Evolutionary conservation across 2,888 invertebrate genomes (phyloP), one percentile per base, ranked within the genome.

Genomic region (Epistrophe eligans): DNA sequence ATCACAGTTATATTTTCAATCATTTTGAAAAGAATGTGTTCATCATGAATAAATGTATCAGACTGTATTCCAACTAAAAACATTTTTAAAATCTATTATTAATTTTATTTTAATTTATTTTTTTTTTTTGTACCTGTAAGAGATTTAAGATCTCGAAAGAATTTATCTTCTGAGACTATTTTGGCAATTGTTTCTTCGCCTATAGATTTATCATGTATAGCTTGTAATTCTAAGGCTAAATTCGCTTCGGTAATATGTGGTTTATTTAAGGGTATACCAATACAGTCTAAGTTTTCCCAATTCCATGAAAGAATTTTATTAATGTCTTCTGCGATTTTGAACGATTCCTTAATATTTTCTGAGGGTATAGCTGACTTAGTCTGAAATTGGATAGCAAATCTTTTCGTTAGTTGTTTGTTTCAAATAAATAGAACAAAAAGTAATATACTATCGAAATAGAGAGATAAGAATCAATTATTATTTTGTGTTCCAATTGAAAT

Each of bases 11-110:
- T 90, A 73, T 93, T 91, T 0, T 93, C 91, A 79, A 91, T 92
- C 92, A 95, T 92, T 52, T 90, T 90, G 89, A 95, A 94, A 52
- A 92, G 90, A 3, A 92, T 90, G 43, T 93, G 92, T n/a, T 92
- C 90, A 67, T 92, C 93, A 88, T 92, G 93, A 0, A 92, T 91
- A 89, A 95, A 95, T 0, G 94, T 94, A 62, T 91, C 93, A 70
- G 95, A 95, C 90, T 94, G 94, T 84, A 95, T 92, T 6, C 95
- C 95, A 92, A 94, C 95, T 94, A 38, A 48, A 64, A 72, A 28
- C 17, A 55, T 43, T 62, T 77, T 28, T n/a, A 15, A n/a, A n/a
- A 45, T 45, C 2, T 45, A 43, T 0, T 45, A 9, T 8, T 45
- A 5, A 7, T 45, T 8, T 48, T n/a, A 10, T 24, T 17, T 50